These are phyloP conservation scores for Drosophila burlai DNA, from an alignment of 1,140 invertebrate species.

Conservation along the genomic window DNA sequence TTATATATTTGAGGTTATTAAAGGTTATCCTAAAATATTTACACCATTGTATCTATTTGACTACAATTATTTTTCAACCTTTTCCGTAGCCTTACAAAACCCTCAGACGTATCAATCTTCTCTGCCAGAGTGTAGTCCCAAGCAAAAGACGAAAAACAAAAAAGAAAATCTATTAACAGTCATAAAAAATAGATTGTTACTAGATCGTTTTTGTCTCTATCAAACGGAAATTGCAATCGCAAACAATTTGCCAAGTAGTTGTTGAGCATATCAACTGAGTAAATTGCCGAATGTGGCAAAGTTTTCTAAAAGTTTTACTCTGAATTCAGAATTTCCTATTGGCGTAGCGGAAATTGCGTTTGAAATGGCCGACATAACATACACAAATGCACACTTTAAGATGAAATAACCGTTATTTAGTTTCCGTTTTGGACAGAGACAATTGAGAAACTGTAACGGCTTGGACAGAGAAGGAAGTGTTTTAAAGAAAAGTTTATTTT, in stretches of 20 bases:
- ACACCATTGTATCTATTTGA: accelerated
- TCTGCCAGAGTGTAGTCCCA: background rate
- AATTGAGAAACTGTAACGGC: constrained; percentile 34
- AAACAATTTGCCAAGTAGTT: constrained; percentile 77
- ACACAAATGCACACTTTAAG: constrained; percentile 34
- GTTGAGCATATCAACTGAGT: constrained; percentile 60
- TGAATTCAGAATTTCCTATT: constrained; percentile 32
- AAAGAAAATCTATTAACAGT: constrained; percentile 40
- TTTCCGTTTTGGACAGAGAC: constrained; percentile 62
- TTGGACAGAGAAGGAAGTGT: constrained; percentile 29
- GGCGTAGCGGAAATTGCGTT: constrained; percentile 64
- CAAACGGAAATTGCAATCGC: constrained; percentile 70
- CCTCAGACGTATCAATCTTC: background rate
- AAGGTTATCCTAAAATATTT: too few species aligned
- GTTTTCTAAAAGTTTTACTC: constrained; percentile 49
- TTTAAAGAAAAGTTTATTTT: constrained; percentile 66
- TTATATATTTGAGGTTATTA: accelerated
- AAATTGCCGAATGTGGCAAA: constrained; percentile 45
- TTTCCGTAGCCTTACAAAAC: background rate
- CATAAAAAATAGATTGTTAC: constrained; percentile 60
- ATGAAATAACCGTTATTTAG: constrained; percentile 67
- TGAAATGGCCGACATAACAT: constrained; percentile 46
- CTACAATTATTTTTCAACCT: background rate
- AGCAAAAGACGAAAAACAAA: background rate
- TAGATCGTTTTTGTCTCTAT: constrained; percentile 52